Evolutionary conservation across 2,888 invertebrate genomes (phyloP), one percentile per base, ranked within the genome.

Genomic region (Brachypalpus laphriformis): DNA sequence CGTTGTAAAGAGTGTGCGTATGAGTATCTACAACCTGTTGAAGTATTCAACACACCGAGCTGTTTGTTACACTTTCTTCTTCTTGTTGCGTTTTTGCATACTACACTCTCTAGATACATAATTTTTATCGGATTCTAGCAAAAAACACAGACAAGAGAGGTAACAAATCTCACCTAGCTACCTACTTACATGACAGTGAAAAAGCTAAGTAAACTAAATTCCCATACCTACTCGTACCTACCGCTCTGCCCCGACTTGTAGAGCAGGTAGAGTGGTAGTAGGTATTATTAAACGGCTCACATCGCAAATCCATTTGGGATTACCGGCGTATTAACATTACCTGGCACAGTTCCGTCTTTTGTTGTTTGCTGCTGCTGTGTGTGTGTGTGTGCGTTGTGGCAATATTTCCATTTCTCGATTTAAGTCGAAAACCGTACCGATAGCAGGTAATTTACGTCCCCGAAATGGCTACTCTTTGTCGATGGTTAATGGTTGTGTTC

Each of bases 271-370:
- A 25, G 40, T 5, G 18, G 54, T 61, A 31, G n/a, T 5, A 28
- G 47, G 63, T 40, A 57, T 70, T 75, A 47, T 76, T 65, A 76
- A 82, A 54, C 71, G 65, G 31, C 65, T 76, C 71, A 76, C 76
- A 76, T 82, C 56, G 70, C 71, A 82, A 59, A 77, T 71, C 59
- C 82, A 77, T 77, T 77, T 76, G 70, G 82, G 65, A 82, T 82
- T 77, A 81, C 81, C 75, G 42, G 49, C 42, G 34, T 61, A 56
- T 75, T 31, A 54, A 47, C 75, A 76, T 57, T 82, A 65, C 57
- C 65, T 82, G 65, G 51, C 65, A 82, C 16, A 77, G 82, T 77
- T 82, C 66, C 65, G 77, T 71, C 77, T 77, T 37, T 71, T 71
- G 63, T 71, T 81, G 71, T 25, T 66, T 14, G 22, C 37, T 34